phyloP scores from a whole-genome alignment of 2,113 vertebrate genomes.

The Oophaga pumilio region DNA sequence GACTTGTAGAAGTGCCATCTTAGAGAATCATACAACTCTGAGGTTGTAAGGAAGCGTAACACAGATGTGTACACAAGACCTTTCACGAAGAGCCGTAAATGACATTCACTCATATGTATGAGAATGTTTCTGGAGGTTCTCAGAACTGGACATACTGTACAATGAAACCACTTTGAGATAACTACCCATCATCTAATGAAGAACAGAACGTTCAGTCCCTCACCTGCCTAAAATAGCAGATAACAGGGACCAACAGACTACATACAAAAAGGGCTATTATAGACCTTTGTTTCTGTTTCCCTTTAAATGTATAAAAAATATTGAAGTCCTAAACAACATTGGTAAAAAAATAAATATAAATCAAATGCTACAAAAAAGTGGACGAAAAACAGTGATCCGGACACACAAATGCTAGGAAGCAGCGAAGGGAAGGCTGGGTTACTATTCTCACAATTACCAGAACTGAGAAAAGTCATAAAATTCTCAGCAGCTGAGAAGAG shows the following conservation, averaged over 20 bases:
- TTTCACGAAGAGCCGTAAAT: neutral
- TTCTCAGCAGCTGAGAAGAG: neutral
- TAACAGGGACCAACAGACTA: neutral
- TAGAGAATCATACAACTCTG: too few species aligned
- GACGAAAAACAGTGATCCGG: neutral
- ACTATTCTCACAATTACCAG: neutral
- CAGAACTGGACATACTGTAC: neutral
- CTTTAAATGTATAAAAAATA: neutral
- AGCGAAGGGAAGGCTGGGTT: neutral
- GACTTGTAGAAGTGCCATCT: too few species aligned
- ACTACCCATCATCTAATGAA: neutral
- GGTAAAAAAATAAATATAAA: neutral
- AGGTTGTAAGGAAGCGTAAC: neutral
- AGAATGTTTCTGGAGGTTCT: neutral
- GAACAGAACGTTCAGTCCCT: neutral
- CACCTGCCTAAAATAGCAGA: neutral
- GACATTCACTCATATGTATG: neutral
- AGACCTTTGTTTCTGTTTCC: neutral
- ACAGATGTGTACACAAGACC: neutral
- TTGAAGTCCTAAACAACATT: neutral
- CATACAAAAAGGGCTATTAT: neutral
- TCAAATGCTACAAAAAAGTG: neutral
- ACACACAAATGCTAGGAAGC: neutral
- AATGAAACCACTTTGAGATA: too few species aligned
- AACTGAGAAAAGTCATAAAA: conserved; percentile 14